phyloP scores from a whole-genome alignment of 92 coral and sea anemone genomes.

The Epizoanthus stellaris region DNA sequence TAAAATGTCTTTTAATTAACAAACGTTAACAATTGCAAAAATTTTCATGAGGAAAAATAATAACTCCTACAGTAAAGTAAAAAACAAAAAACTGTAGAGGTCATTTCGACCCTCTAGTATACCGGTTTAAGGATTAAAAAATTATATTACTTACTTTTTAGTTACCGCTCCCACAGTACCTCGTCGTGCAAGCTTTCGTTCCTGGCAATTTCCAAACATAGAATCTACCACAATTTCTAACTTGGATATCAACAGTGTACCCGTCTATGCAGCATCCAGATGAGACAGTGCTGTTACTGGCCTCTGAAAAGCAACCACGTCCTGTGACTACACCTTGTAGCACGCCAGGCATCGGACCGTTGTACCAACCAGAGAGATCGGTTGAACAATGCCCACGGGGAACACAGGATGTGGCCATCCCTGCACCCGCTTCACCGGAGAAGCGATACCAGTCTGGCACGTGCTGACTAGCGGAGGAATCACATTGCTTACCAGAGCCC shows the following conservation, averaged over 20 bases:
- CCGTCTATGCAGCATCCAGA: not conserved
- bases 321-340: constrained; percentile 6
- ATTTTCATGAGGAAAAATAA: too few relatives aligned
- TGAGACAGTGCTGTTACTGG: constrained; percentile 4
- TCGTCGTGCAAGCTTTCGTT: constrained; percentile 2
- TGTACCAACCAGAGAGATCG: constrained; percentile 16
- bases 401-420: constrained; percentile 18
- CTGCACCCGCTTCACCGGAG: not conserved
- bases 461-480: not conserved
- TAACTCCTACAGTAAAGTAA: too few relatives aligned
- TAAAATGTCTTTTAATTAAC: too few relatives aligned
- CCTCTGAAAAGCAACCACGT: constrained; percentile 19
- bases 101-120: too few relatives aligned
- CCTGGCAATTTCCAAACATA: constrained; percentile 26
- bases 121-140: too few relatives aligned
- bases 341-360: not conserved
- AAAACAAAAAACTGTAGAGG: too few relatives aligned
- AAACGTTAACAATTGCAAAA: too few relatives aligned
- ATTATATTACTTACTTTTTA: too few relatives aligned
- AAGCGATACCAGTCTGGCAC: constrained; percentile 22
- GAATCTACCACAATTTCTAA: constrained; percentile 25
- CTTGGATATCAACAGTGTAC: constrained; percentile 4
- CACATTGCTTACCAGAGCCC: constrained; percentile 23
- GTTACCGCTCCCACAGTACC: constrained; percentile 12
- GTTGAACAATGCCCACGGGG: constrained; percentile 19